A percentile compares a stretch with the other conserved stretches of the same genome.
These are phyloP conservation scores for Epizoanthus scotinus DNA, from an alignment of 92 coral and sea anemone genomes.

Conservation along the genomic window DNA sequence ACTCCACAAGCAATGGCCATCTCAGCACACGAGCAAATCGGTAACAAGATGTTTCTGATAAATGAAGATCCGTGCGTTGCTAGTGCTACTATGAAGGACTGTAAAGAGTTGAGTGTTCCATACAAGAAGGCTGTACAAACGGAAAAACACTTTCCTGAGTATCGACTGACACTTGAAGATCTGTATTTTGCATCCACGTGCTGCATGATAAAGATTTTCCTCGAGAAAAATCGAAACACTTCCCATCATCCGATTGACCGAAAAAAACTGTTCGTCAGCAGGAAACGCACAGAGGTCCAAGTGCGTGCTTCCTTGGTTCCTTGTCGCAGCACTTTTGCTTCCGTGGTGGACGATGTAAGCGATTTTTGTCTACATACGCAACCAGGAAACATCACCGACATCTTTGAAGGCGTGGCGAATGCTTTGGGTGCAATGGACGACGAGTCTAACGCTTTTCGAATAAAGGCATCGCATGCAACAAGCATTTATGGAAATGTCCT, in stretches of 20 bases:
- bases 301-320: not conserved
- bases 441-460: not conserved
- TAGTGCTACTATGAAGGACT: not conserved
- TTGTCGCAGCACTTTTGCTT: not conserved
- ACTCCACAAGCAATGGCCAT: not conserved
- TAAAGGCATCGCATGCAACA: not conserved
- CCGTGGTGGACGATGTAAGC: not conserved
- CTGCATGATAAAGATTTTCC: slow-evolving; percentile 8
- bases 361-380: not conserved
- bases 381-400: not conserved
- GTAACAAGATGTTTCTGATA: not conserved
- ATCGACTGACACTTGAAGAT: slow-evolving; percentile 29
- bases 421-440: not conserved
- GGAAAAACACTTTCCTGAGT: slow-evolving; percentile 14
- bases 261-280: slow-evolving; percentile 11
- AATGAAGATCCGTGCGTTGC: not conserved
- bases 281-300: not conserved
- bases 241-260: too few species aligned
- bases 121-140: not conserved
- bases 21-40: not conserved
- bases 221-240: not conserved
- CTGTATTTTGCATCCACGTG: slow-evolving; percentile 29
- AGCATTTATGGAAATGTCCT: slow-evolving; percentile 16
- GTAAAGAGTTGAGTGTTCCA: not conserved
- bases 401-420: not conserved